Conservation (phyloP, 2,888 invertebrate genomes). For the Monoplex corrugatus region DNA sequence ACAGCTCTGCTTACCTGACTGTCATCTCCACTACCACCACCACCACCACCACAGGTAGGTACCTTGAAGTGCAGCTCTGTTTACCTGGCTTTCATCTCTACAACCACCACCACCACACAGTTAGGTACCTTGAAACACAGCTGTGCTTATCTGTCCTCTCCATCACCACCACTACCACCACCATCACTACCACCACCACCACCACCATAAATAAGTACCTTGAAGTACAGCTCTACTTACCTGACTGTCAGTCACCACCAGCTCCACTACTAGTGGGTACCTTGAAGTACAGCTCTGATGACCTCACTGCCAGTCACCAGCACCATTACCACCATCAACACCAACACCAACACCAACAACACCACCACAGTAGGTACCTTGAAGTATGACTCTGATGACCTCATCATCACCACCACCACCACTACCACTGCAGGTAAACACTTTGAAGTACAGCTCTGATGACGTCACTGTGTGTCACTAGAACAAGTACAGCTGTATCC, state of each 20-base stretch:
- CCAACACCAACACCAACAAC: slow-evolving; percentile 50
- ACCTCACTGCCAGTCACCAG: slow-evolving; percentile 61
- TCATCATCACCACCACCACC: slow-evolving; percentile 56
- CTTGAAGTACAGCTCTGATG: slow-evolving; percentile 67
- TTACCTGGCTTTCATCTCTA: slow-evolving; percentile 64
- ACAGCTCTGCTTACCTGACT: slow-evolving; percentile 67
- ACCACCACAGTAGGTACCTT: no score
- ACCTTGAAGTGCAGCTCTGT: slow-evolving; percentile 66
- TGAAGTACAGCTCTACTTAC: no score
- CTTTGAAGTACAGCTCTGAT: slow-evolving; percentile 51
- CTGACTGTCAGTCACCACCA: no score
- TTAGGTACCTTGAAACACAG: no score
- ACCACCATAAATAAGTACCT: slow-evolving; percentile 24
- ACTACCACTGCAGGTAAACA: slow-evolving; percentile 39
- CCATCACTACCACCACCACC: slow-evolving; percentile 56
- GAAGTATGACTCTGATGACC: no score
- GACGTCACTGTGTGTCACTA: slow-evolving; percentile 63
- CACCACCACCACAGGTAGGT: slow-evolving; percentile 4
- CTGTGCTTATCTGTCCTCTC: neutral
- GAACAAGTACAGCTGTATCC: slow-evolving; percentile 54
- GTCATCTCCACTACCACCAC: slow-evolving; percentile 53
- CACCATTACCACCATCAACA: slow-evolving; percentile 57
- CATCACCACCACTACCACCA: slow-evolving; percentile 53
- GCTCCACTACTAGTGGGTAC: no score
- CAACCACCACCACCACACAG: slow-evolving; percentile 27